Evolutionary conservation across 2,113 vertebrate species (phyloP).

Genomic region (Neotoma lepida): DNA sequence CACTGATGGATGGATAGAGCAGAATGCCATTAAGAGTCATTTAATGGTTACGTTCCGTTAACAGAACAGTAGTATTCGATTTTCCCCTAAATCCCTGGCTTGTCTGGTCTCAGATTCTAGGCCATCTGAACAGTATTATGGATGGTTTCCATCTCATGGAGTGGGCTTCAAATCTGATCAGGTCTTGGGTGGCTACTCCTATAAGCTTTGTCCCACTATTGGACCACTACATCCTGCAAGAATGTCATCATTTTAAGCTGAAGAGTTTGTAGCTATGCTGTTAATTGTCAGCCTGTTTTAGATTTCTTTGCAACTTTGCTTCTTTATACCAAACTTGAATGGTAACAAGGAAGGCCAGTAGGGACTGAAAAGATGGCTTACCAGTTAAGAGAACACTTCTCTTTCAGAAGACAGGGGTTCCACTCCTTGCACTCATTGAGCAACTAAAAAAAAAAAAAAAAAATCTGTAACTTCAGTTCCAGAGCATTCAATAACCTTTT

Average conservation of each 20-base stretch:
- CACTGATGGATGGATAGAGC: neutral
- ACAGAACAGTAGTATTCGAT: neutral
- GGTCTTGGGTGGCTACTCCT: neutral
- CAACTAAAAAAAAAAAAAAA: neutral
- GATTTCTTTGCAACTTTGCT: neutral
- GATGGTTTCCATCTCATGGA: neutral
- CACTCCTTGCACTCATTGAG: fast-evolving
- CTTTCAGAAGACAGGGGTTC: neutral
- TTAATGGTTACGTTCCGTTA: neutral
- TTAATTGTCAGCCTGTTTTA: neutral
- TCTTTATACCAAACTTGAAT: too few species aligned
- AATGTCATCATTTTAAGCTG: neutral
- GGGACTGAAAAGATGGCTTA: neutral
- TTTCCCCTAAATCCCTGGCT: neutral
- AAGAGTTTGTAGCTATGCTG: neutral
- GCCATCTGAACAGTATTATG: neutral
- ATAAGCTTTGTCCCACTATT: neutral
- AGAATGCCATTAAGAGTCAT: neutral
- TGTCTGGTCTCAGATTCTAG: neutral
- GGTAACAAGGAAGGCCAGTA: neutral
- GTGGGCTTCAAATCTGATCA: too few species aligned
- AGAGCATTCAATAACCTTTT: neutral
- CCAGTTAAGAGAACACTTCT: neutral
- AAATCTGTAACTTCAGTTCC: neutral
- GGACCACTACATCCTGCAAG: neutral